Conservation (phyloP, 2,888 invertebrate genomes). For the Bedellia somnulentella region DNA sequence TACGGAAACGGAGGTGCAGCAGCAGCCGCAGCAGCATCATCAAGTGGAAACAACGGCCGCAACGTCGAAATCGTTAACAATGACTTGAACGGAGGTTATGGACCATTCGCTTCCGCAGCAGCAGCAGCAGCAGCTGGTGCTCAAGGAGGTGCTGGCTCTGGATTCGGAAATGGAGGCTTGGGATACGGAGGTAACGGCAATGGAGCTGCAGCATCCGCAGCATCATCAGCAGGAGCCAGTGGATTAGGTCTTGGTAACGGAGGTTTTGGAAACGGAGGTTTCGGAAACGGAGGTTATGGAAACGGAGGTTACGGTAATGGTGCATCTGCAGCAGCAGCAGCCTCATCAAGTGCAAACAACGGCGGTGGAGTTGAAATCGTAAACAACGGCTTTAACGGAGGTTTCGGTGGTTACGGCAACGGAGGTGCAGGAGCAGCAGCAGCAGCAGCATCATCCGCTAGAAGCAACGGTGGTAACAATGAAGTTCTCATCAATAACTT, state of each 20-base stretch:
- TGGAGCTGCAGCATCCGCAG: conserved; percentile 2
- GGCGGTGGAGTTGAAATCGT: neutral
- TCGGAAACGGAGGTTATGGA: neutral
- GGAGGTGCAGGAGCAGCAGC: conserved; percentile 2
- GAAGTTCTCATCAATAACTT: conserved; percentile 4
- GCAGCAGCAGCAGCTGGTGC: conserved; percentile 9
- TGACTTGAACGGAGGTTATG: conserved; percentile 1
- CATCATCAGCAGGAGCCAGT: neutral
- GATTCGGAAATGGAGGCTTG: too few species aligned
- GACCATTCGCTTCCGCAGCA: conserved; percentile 6
- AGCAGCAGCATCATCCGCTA: conserved; percentile 8
- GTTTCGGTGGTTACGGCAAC: too few species aligned
- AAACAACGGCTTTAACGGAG: too few species aligned
- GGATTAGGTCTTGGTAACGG: neutral
- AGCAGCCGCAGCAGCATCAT: neutral
- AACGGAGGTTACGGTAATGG: neutral
- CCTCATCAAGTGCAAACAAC: neutral
- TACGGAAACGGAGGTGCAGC: too few species aligned
- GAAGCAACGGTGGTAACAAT: conserved; percentile 1
- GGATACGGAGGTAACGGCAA: conserved; percentile 5
- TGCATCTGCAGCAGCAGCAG: neutral
- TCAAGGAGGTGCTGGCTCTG: conserved; percentile 1
- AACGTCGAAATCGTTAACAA: neutral
- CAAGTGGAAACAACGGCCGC: neutral
- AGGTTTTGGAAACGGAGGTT: neutral